Conservation (phyloP, 1,140 invertebrate genomes). For the Ceratoteleas bidentatus region DNA sequence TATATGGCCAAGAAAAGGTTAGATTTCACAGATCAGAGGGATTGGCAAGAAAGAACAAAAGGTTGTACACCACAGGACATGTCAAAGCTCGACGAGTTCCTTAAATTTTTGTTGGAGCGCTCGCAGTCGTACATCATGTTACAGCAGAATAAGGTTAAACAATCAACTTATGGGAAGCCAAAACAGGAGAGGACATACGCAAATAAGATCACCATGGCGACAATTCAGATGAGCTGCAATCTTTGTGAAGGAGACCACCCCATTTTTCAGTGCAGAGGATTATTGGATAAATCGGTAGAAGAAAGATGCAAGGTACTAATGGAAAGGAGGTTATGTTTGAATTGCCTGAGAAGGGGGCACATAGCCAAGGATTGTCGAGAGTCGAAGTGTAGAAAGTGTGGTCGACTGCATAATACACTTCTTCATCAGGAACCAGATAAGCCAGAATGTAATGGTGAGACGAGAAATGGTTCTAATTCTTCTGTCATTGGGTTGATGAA, state of each 20-base stretch:
- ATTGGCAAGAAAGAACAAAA: background rate
- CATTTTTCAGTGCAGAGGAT: slow-evolving; percentile 8
- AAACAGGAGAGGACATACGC: background rate
- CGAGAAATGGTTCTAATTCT: too few relatives aligned
- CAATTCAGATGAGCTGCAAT: background rate
- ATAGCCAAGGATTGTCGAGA: slow-evolving; percentile 7
- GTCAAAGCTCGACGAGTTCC: background rate
- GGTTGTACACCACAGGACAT: background rate
- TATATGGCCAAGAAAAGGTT: background rate
- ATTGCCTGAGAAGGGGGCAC: slow-evolving; percentile 35
- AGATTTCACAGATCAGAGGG: background rate
- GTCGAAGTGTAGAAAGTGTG: slow-evolving; percentile 25
- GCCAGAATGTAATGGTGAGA: too few relatives aligned
- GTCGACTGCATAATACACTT: slow-evolving; percentile 20
- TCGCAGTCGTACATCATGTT: background rate
- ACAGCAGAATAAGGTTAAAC: background rate
- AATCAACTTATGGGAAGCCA: too few relatives aligned
- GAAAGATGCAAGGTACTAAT: slow-evolving; percentile 15
- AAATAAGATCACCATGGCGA: background rate
- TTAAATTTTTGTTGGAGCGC: background rate
- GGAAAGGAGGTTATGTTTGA: slow-evolving; percentile 21
- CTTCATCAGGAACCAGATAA: too few relatives aligned
- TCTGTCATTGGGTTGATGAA: too few relatives aligned
- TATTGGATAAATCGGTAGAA: slow-evolving; percentile 3
- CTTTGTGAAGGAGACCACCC: slow-evolving; percentile 17